A percentile compares a stretch with the other conserved stretches of the same genome.
phyloP scores from a whole-genome alignment of 2,888 invertebrate genomes.

The Lepas anatifera region DNA sequence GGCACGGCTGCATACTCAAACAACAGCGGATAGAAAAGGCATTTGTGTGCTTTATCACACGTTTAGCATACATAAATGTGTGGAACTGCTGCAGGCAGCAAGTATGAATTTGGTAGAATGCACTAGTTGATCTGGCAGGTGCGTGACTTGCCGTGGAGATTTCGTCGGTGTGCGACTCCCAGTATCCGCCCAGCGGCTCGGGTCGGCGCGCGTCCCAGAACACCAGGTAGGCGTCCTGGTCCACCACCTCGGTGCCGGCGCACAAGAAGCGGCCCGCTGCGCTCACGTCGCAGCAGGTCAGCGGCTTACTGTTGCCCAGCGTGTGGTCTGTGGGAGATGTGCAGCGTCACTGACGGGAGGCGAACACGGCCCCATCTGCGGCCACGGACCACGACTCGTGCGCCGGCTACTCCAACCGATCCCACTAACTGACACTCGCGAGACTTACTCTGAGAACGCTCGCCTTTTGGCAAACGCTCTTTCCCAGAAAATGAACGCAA shows the following conservation, averaged over 20 bases:
- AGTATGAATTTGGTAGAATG: too few relatives aligned
- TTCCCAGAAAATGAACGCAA: conserved; percentile 25
- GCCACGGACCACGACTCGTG: neutral
- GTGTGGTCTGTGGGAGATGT: conserved; percentile 28
- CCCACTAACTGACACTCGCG: conserved; percentile 33
- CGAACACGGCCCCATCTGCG: neutral
- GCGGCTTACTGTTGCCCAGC: conserved; percentile 41
- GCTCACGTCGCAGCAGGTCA: conserved; percentile 61
- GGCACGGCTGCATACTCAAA: neutral
- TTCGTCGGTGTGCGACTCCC: conserved; percentile 71
- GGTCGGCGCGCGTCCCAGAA: conserved; percentile 62
- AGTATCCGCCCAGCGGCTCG: conserved; percentile 58
- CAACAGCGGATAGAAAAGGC: conserved; percentile 5
- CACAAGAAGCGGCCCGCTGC: conserved; percentile 54
- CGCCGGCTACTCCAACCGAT: conserved; percentile 29
- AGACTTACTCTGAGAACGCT: too few relatives aligned
- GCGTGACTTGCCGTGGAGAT: conserved; percentile 43
- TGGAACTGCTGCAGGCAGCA: too few relatives aligned
- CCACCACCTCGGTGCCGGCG: conserved; percentile 57
- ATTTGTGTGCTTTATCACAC: neutral
- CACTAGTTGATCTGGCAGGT: neutral
- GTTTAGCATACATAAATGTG: too few relatives aligned
- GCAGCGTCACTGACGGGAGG: neutral
- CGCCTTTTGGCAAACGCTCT: too few relatives aligned
- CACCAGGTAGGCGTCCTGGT: conserved; percentile 57